Evolutionary conservation across 2,888 invertebrate species (phyloP), one percentile per base, ranked within the genome.

Genomic region (Creontiades dilutus): DNA sequence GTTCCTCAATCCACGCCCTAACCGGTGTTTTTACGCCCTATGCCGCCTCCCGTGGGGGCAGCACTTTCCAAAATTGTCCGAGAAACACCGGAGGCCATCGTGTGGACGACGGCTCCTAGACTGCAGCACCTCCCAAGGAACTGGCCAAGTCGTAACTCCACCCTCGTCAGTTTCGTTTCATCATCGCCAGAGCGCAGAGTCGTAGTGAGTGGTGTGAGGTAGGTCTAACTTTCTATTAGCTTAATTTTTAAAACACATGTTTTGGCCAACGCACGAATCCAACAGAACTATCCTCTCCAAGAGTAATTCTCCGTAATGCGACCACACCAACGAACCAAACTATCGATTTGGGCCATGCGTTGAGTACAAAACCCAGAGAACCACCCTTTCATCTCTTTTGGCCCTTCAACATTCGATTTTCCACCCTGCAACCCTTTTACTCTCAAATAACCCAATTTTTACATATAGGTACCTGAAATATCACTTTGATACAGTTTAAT

Each of bases 171-270:
- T 75, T 86, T 86, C 75, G 46, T 75, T 11, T 37, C 68, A 46
- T 37, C 27, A 86, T 86, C 48, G 27, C 48, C 75, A 86, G 86
- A 48, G 86, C 75, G 86, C 86, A 86, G 68, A 47, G 75, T 75
- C 23, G 68, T 55, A 68, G 27, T 37, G 19, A 86, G 75, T 75
- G 47, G 86, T 75, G 47, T 47, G 75, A 86, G 86, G 86, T 86
- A 86, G 76, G 86, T 86, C 48, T 14, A 75, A 86, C 75, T 86
- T 75, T 86, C 75, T 75, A 86, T 86, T 86, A 46, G 86, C 75
- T 86, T 75, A 46, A 75, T 86, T 86, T 68, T 52, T 48, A 68
- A 61, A 68, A 68, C 68, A 68, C 68, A 68, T 11, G 68, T 68
- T 68, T 68, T 68, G 27, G 68, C 68, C 23, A 68, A 68, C 68